Evolutionary conservation across 2,797 vertebrate species (phyloP).

Genomic region (Tolypeutes matacus): DNA sequence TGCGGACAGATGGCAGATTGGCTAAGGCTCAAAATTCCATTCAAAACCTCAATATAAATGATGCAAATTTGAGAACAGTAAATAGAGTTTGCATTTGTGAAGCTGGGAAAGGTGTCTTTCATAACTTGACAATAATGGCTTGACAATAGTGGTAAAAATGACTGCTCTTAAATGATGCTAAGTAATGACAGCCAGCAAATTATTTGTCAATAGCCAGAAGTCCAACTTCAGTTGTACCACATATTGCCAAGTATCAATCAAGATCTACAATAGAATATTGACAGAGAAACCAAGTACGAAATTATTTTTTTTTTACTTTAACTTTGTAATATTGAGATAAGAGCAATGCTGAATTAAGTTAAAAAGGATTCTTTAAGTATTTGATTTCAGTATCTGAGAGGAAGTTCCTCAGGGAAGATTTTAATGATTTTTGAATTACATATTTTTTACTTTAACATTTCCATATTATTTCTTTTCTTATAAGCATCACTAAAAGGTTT

Average conservation of each 20-base stretch:
- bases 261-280: slow-evolving; percentile 22
- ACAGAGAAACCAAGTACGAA: slow-evolving; percentile 18
- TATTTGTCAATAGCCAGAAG: slow-evolving; percentile 39
- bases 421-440: slow-evolving; percentile 76
- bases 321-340: slow-evolving; percentile 41
- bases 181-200: slow-evolving; percentile 53
- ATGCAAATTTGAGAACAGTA: neutral
- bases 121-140: neutral
- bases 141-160: neutral
- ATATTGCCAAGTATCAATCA: slow-evolving; percentile 33
- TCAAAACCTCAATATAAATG: neutral
- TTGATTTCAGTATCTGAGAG: slow-evolving; percentile 63
- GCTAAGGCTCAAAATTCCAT: neutral
- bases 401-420: slow-evolving; percentile 52
- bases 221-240: neutral
- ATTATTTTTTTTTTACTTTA: slow-evolving; percentile 72
- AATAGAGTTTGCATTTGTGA: neutral
- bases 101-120: slow-evolving; percentile 40
- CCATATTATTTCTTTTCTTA: slow-evolving; percentile 62
- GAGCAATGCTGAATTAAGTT: slow-evolving; percentile 39
- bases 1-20: neutral
- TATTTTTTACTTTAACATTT: slow-evolving; percentile 46
- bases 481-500: slow-evolving; percentile 36
- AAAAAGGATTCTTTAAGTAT: slow-evolving; percentile 63
- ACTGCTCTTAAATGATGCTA: slow-evolving; percentile 43